phyloP scores from a whole-genome alignment of 2,113 vertebrate species.

The Lophura nycthemera region DNA sequence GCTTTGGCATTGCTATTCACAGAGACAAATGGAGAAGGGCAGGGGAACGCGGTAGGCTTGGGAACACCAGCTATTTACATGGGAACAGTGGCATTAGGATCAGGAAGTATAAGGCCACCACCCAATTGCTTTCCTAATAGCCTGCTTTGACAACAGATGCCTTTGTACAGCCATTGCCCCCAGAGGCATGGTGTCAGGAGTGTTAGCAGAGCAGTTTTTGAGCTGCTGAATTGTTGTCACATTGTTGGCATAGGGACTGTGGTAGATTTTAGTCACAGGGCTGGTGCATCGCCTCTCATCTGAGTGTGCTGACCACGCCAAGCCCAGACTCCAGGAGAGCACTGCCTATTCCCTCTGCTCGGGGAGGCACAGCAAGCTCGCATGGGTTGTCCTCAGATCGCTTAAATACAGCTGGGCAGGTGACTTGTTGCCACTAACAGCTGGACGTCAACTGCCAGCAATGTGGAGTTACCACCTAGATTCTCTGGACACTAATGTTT shows the following conservation, averaged over 20 bases:
- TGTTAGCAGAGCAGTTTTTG: background rate
- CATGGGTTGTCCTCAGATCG: background rate
- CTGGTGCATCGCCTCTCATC: fast-evolving
- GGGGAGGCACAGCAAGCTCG: background rate
- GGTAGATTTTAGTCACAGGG: background rate
- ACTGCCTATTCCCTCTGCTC: background rate
- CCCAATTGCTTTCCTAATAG: background rate
- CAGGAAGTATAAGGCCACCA: constrained; percentile 9
- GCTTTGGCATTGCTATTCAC: constrained; percentile 22
- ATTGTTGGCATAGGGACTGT: fast-evolving
- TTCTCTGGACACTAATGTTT: background rate
- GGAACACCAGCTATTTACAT: constrained; percentile 22
- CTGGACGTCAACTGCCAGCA: background rate
- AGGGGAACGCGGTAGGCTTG: background rate
- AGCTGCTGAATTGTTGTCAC: background rate
- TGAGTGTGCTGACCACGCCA: background rate
- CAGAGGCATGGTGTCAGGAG: background rate
- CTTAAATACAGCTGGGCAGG: background rate
- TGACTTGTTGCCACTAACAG: background rate
- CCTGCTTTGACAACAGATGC: background rate
- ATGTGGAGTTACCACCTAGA: background rate
- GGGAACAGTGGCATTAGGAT: background rate
- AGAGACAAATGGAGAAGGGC: constrained; percentile 25
- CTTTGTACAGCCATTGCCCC: constrained; percentile 20
- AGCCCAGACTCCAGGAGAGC: background rate